Percentiles rank a stretch among this genome's conserved stretches.
phyloP scores from a whole-genome alignment of 1,140 invertebrate genomes.

The Cydia strobilella region DNA sequence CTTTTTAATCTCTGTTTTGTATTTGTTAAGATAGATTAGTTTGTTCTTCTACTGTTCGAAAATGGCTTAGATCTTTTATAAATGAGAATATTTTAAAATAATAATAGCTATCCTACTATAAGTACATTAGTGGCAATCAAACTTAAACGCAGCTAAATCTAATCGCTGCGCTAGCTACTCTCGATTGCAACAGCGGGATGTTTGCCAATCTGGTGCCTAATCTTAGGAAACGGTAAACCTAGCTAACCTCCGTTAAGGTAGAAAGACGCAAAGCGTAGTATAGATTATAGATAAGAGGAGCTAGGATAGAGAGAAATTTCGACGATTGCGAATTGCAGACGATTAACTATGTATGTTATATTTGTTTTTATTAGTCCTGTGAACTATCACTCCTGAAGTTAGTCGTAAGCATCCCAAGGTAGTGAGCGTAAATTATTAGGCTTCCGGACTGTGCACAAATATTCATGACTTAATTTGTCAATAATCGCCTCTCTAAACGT shows the following conservation, averaged over 20 bases:
- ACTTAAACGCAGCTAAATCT: not conserved
- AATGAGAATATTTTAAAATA: not conserved
- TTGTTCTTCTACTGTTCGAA: not conserved
- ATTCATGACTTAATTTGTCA: too few species aligned
- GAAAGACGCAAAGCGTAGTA: not conserved
- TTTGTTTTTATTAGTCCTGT: too few species aligned
- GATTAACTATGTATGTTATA: too few species aligned
- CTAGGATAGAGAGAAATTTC: too few species aligned
- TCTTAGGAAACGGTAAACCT: constrained; percentile 8
- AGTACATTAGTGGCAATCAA: not conserved
- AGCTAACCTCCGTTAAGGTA: not conserved
- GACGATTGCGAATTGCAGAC: too few species aligned
- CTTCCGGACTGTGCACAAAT: too few species aligned
- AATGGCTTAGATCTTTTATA: not conserved
- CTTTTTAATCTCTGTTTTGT: constrained; percentile 7
- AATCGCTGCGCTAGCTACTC: not conserved
- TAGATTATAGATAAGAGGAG: not conserved
- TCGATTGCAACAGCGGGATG: constrained; percentile 1
- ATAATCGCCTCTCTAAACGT: constrained; percentile 10
- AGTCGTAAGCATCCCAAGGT: too few species aligned
- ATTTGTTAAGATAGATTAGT: not conserved
- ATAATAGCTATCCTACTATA: not conserved
- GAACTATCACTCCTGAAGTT: too few species aligned
- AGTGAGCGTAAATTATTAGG: not conserved
- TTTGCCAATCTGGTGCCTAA: constrained; percentile 4